Evolutionary conservation across 2,113 vertebrate genomes (phyloP).

Genomic region (Dryoscopus gambensis): DNA sequence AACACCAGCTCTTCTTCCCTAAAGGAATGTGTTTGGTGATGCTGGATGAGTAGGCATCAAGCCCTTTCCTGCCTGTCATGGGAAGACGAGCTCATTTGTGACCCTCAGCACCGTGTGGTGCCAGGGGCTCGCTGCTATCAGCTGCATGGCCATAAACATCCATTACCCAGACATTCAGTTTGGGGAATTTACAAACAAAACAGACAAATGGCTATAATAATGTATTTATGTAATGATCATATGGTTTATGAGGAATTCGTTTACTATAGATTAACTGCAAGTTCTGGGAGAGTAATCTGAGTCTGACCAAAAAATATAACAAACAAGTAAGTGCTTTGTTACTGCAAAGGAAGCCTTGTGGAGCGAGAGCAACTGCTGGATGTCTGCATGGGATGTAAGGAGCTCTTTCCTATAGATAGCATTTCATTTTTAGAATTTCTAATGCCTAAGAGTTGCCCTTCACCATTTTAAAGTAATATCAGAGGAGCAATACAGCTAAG

Average conservation of each 20-base stretch:
- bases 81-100: background rate
- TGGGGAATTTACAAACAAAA: background rate
- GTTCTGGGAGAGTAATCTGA: background rate
- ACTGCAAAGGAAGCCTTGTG: background rate
- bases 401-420: background rate
- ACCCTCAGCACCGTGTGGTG: rapidly evolving
- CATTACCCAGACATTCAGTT: background rate
- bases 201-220: background rate
- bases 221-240: background rate
- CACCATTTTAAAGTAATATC: background rate
- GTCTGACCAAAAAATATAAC: background rate
- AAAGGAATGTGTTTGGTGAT: background rate
- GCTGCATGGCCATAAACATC: background rate
- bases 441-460: background rate
- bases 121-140: background rate
- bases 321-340: background rate
- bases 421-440: background rate
- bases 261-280: background rate
- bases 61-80: background rate
- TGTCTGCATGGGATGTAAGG: background rate
- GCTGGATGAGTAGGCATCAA: background rate
- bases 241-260: background rate
- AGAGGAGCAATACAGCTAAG: background rate
- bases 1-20: background rate
- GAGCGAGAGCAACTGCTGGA: background rate